Conservation (phyloP, 2,797 vertebrate species). For the Meriones psammophilus region DNA sequence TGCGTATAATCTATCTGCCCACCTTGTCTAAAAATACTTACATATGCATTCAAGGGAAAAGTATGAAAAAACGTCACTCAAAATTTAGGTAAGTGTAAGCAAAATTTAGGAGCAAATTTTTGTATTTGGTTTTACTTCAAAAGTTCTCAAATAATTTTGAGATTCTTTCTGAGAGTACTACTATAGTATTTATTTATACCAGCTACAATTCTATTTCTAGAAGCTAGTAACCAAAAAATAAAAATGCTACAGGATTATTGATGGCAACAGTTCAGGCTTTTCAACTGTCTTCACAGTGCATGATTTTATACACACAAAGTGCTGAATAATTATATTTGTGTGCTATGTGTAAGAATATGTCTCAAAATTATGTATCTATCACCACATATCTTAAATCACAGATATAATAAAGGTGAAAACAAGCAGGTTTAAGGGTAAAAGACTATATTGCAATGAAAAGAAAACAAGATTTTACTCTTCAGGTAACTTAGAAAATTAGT, state of each 20-base stretch:
- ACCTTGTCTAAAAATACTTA: slow-evolving; percentile 55
- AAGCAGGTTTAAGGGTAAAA: slow-evolving; percentile 65
- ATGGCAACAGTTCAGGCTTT: slow-evolving; percentile 68
- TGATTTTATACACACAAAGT: slow-evolving; percentile 64
- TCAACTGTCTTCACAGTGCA: slow-evolving; percentile 57
- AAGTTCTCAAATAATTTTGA: slow-evolving; percentile 63
- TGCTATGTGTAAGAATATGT: slow-evolving; percentile 33
- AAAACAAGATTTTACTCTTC: slow-evolving; percentile 60
- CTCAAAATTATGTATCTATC: slow-evolving; percentile 38
- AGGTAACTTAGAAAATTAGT: slow-evolving; percentile 55
- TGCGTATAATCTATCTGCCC: background rate
- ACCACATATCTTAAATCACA: slow-evolving; percentile 38
- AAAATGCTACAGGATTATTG: slow-evolving; percentile 41
- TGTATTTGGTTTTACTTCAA: slow-evolving; percentile 57
- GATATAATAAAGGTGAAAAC: slow-evolving; percentile 41
- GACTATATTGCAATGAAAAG: slow-evolving; percentile 31
- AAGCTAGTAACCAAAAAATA: slow-evolving; percentile 64
- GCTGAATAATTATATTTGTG: slow-evolving; percentile 60
- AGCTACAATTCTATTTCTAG: slow-evolving; percentile 74
- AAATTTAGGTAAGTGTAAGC: slow-evolving; percentile 44
- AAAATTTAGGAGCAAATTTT: slow-evolving; percentile 16
- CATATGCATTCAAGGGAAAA: slow-evolving; percentile 23
- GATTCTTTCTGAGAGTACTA: slow-evolving; percentile 57
- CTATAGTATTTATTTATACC: slow-evolving; percentile 64
- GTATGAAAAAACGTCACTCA: slow-evolving; percentile 6